These are phyloP conservation scores for Ptycholaimellus sp. DNA, from an alignment of 2,888 invertebrate genomes.

Conservation along the genomic window DNA sequence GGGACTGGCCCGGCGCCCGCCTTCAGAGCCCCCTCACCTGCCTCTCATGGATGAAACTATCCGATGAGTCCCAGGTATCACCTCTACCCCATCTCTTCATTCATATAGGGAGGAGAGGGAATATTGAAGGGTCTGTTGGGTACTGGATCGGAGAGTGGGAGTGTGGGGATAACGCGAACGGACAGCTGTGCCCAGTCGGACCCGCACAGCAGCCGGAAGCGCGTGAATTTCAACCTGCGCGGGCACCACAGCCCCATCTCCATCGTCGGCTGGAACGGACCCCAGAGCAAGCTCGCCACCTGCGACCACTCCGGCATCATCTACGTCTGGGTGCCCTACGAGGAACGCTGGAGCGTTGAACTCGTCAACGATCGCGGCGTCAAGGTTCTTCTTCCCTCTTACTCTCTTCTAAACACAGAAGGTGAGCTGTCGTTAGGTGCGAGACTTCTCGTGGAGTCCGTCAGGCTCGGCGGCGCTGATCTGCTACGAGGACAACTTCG, in stretches of 20 bases:
- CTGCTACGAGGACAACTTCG: constrained; percentile 92
- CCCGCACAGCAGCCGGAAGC: constrained; percentile 7
- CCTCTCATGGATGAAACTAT: constrained; percentile 13
- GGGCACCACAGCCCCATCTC: constrained; percentile 64
- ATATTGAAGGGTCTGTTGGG: constrained; percentile 11
- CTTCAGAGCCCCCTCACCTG: constrained; percentile 15
- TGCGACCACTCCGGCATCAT: constrained; percentile 95
- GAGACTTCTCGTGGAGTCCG: constrained; percentile 94
- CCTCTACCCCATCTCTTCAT: no score
- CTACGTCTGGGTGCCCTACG: constrained; percentile 98
- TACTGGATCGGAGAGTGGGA: constrained; percentile 17
- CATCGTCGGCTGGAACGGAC: constrained; percentile 90
- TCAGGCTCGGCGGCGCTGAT: constrained; percentile 94
- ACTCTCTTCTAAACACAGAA: no score
- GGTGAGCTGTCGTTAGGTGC: constrained; percentile 36
- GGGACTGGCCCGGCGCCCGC: constrained; percentile 19
- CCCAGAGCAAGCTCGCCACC: constrained; percentile 84
- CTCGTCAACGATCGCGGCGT: constrained; percentile 91
- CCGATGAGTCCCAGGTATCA: no score
- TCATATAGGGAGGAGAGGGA: no score
- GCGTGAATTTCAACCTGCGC: constrained; percentile 66
- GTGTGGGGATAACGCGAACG: constrained; percentile 21
- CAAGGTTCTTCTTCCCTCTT: constrained; percentile 36
- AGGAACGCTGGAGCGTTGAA: constrained; percentile 94
- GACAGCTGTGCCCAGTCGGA: constrained; percentile 10